These are phyloP conservation scores for Carpatolechia fugitivella DNA, from an alignment of 2,888 invertebrate species.

Conservation along the genomic window DNA sequence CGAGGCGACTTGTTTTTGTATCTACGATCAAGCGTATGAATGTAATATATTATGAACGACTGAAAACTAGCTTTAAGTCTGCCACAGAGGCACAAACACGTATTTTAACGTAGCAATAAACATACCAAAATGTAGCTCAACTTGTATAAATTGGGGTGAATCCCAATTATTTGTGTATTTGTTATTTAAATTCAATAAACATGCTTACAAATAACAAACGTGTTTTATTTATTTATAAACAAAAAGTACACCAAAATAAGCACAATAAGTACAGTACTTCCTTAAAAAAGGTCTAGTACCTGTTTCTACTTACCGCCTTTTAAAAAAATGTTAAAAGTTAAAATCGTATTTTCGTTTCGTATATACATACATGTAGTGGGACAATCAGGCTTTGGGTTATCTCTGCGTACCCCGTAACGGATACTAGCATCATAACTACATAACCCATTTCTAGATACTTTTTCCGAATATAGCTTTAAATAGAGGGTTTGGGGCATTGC, in stretches of 20 bases:
- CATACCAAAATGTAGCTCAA: conserved; percentile 68
- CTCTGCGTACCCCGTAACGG: too few species aligned
- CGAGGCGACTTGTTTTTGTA: neutral
- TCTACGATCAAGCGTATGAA: neutral
- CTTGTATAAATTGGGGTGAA: conserved; percentile 28
- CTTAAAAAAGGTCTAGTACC: too few species aligned
- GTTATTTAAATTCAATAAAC: conserved; percentile 36
- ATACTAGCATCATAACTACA: too few species aligned
- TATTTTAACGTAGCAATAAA: conserved; percentile 29
- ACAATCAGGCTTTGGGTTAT: too few species aligned
- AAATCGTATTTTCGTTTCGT: conserved; percentile 32
- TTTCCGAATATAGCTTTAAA: too few species aligned
- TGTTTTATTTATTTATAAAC: conserved; percentile 21
- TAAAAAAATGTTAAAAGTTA: conserved; percentile 23
- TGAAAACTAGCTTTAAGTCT: conserved; percentile 37
- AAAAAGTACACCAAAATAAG: neutral
- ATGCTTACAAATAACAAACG: conserved; percentile 33
- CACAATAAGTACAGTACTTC: neutral
- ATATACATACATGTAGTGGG: neutral
- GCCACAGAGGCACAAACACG: conserved; percentile 21
- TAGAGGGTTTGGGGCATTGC: neutral
- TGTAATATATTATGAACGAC: conserved; percentile 35
- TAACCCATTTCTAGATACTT: too few species aligned
- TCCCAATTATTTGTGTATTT: conserved; percentile 40
- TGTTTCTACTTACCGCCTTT: too few species aligned